phyloP scores from a whole-genome alignment of 2,113 vertebrate genomes.

The Cranoglanis bouderius region DNA sequence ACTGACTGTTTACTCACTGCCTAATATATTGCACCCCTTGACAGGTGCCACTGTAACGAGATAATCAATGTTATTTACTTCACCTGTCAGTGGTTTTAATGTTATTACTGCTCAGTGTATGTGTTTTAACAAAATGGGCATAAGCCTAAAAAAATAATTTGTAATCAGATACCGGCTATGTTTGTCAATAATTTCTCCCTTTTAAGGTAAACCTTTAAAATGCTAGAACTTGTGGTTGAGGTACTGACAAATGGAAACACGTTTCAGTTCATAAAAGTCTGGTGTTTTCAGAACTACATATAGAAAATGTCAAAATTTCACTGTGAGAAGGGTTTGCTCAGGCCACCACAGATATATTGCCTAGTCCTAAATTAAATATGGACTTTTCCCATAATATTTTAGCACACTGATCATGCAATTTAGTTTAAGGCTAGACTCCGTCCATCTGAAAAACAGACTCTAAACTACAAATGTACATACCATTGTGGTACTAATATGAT shows the following conservation, averaged over 20 bases:
- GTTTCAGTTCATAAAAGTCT: too few relatives aligned
- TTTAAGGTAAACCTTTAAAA: not conserved
- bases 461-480: conserved; percentile 51
- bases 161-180: not conserved
- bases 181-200: not conserved
- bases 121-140: not conserved
- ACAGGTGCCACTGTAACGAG: too few relatives aligned
- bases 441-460: not conserved
- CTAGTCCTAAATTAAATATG: not conserved
- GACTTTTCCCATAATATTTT: not conserved
- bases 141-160: not conserved
- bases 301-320: not conserved
- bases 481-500: conserved; percentile 60
- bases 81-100: too few relatives aligned
- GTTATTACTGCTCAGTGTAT: too few relatives aligned
- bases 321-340: not conserved
- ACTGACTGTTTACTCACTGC: too few relatives aligned
- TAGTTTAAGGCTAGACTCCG: not conserved
- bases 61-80: too few relatives aligned
- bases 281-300: too few relatives aligned
- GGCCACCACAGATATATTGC: not conserved
- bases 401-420: not conserved
- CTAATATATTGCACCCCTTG: too few relatives aligned
- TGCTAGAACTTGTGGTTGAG: too few relatives aligned
- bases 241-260: too few relatives aligned